A percentile compares a stretch with the other conserved stretches of the same genome.
Evolutionary conservation across 2,113 vertebrate genomes (phyloP).

Genomic region (Prunella fulvescens): DNA sequence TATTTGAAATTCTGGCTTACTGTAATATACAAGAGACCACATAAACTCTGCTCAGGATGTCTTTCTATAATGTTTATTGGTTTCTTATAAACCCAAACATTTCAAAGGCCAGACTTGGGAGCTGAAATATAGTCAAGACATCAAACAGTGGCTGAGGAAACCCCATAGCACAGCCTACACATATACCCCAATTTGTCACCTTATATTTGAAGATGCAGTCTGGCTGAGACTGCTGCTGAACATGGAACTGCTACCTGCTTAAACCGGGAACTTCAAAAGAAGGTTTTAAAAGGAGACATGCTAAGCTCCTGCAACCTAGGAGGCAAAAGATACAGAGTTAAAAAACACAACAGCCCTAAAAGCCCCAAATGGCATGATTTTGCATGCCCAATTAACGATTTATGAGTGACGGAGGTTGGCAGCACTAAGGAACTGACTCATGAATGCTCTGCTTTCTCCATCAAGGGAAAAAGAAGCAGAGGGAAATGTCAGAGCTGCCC

Average conservation of each 20-base stretch:
- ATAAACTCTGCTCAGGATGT: background rate
- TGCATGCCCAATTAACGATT: background rate
- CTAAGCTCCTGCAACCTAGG: background rate
- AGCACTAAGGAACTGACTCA: background rate
- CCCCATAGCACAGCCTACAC: background rate
- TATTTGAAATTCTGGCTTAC: background rate
- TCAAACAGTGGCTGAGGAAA: background rate
- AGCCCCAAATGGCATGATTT: background rate
- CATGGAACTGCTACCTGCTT: background rate
- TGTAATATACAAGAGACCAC: background rate
- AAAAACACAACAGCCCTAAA: background rate
- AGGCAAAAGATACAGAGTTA: background rate
- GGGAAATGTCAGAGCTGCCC: constrained; percentile 2
- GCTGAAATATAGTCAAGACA: background rate
- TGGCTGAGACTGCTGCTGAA: background rate
- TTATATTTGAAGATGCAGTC: background rate
- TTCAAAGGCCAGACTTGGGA: background rate
- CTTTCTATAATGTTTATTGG: background rate
- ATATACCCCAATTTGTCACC: background rate
- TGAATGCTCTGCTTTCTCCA: constrained; percentile 22
- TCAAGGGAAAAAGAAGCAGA: background rate
- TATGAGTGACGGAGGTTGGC: background rate
- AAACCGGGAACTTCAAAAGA: background rate
- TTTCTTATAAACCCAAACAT: background rate
- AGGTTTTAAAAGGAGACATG: background rate